Conservation (phyloP, 2,797 vertebrate species). For the Linurgus olivaceus region DNA sequence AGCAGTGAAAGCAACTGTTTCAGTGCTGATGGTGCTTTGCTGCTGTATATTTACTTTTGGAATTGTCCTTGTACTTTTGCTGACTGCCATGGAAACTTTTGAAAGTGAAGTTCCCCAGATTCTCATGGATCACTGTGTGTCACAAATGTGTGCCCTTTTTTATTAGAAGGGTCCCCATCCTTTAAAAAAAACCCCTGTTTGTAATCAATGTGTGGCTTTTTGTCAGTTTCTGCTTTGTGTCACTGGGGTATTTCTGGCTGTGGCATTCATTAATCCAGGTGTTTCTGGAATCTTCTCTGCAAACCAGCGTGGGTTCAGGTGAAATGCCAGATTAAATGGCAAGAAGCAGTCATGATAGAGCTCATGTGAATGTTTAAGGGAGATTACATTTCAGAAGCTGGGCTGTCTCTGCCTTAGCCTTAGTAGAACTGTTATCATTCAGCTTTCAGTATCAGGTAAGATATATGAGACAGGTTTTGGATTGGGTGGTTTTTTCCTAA, state of each 20-base stretch:
- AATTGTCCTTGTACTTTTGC: not conserved
- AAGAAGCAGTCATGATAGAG: not conserved
- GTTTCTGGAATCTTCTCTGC: not conserved
- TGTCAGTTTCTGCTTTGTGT: not conserved
- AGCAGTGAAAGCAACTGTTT: not conserved
- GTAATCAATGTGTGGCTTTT: not conserved
- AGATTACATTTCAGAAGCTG: not conserved
- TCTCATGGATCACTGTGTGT: not conserved
- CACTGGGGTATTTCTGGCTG: not conserved
- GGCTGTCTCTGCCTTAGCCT: not conserved
- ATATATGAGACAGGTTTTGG: not conserved
- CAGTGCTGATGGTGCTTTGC: conserved; percentile 12
- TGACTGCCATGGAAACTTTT: not conserved
- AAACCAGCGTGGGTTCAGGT: not conserved
- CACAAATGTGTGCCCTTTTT: not conserved
- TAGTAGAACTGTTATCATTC: not conserved
- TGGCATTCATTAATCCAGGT: not conserved
- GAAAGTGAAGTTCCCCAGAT: not conserved
- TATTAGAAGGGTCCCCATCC: not conserved
- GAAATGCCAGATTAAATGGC: not conserved
- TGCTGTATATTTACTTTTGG: not conserved
- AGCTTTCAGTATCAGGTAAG: not conserved
- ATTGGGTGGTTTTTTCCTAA: not conserved
- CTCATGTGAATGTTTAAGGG: not conserved
- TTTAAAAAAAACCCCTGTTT: not conserved